phyloP scores from a whole-genome alignment of 2,888 invertebrate species.

The Euspilapteryx auroguttella region DNA sequence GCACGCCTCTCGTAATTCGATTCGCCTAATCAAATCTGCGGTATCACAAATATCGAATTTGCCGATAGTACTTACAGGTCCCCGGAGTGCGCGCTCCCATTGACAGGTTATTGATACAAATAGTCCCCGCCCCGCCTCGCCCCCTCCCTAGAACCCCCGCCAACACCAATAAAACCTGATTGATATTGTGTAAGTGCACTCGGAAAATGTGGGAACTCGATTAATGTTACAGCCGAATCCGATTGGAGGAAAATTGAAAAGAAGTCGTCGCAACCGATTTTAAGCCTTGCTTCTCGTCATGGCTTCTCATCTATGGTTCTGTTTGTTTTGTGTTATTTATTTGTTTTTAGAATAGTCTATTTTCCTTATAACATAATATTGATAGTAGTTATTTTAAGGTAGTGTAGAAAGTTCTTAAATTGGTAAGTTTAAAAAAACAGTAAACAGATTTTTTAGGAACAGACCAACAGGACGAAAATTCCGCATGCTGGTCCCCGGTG shows the following conservation, averaged over 20 bases:
- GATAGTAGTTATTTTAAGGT: too few relatives aligned
- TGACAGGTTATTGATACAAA: slow-evolving; percentile 64
- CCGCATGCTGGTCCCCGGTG: slow-evolving; percentile 27
- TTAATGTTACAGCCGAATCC: slow-evolving; percentile 60
- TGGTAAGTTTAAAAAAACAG: neutral
- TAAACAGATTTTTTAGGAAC: too few relatives aligned
- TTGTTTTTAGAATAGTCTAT: too few relatives aligned
- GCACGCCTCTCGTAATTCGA: slow-evolving; percentile 33
- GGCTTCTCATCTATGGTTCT: too few relatives aligned
- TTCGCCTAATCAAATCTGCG: slow-evolving; percentile 47
- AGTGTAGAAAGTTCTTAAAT: too few relatives aligned
- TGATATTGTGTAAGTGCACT: slow-evolving; percentile 61
- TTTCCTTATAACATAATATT: too few relatives aligned
- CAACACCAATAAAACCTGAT: slow-evolving; percentile 62
- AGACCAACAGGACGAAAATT: slow-evolving; percentile 38
- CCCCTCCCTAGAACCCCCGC: slow-evolving; percentile 26
- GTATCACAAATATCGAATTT: slow-evolving; percentile 37
- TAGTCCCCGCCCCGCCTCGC: slow-evolving; percentile 30
- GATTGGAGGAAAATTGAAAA: slow-evolving; percentile 60
- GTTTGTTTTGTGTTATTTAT: too few relatives aligned
- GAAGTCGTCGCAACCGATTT: slow-evolving; percentile 18
- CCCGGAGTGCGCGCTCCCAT: slow-evolving; percentile 46
- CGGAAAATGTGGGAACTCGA: slow-evolving; percentile 62
- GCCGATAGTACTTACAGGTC: slow-evolving; percentile 23
- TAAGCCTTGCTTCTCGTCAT: slow-evolving; percentile 14